These are phyloP conservation scores for Hydrolagus affinis DNA, from an alignment of 2,113 vertebrate genomes.

Conservation along the genomic window DNA sequence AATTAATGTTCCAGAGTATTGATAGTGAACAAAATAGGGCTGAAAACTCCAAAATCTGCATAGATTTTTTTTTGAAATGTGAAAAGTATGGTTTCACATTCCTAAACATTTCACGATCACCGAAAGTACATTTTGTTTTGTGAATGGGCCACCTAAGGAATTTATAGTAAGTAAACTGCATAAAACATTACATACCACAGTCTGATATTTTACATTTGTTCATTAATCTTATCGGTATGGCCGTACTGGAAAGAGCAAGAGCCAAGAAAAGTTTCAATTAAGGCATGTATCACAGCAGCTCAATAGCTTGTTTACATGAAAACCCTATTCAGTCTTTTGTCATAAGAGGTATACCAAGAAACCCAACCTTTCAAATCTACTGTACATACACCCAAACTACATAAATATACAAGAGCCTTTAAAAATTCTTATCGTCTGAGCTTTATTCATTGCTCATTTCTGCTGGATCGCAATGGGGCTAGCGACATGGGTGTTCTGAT, in stretches of 20 bases:
- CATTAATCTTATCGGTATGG: slow-evolving; percentile 57
- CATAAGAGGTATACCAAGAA: slow-evolving; percentile 46
- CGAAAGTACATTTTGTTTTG: not conserved
- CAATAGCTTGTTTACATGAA: slow-evolving; percentile 51
- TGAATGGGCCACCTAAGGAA: slow-evolving; percentile 1
- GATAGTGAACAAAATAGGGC: not conserved
- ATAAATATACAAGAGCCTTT: slow-evolving; percentile 46
- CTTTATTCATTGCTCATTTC: slow-evolving; percentile 41
- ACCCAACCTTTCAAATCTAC: slow-evolving; percentile 48
- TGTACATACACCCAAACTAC: slow-evolving; percentile 51
- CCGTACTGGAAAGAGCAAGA: slow-evolving; percentile 58
- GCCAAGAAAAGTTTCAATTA: slow-evolving; percentile 60
- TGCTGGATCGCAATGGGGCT: not conserved
- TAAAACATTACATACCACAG: slow-evolving; percentile 48
- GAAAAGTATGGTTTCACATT: not conserved
- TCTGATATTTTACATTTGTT: slow-evolving; percentile 40
- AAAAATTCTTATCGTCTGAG: slow-evolving; percentile 42
- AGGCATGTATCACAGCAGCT: slow-evolving; percentile 67
- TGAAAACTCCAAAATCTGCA: not conserved
- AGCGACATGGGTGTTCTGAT: not conserved
- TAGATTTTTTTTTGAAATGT: not conserved
- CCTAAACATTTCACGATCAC: not conserved
- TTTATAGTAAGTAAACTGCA: slow-evolving; percentile 1
- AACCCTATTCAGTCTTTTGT: slow-evolving; percentile 58
- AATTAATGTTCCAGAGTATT: not conserved